Percentiles rank a stretch among this genome's conserved stretches.
Conservation (phyloP, 2,113 vertebrate species). For the Columba janthina region DNA sequence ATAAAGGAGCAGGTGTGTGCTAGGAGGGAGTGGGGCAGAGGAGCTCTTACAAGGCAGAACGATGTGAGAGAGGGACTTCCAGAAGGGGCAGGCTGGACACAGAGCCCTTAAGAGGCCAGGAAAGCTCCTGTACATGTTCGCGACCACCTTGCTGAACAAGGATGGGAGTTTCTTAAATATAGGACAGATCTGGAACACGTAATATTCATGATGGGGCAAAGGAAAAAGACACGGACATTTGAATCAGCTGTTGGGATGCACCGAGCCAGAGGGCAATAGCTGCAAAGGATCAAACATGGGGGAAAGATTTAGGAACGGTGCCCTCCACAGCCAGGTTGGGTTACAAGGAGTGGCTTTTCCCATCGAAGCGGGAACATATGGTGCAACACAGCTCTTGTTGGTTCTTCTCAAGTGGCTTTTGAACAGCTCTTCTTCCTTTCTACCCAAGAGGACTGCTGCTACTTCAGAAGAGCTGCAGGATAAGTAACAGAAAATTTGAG, state of each 20-base stretch:
- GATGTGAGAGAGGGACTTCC: background rate
- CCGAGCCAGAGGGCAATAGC: background rate
- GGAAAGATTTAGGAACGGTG: background rate
- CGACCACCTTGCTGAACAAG: background rate
- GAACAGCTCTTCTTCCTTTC: background rate
- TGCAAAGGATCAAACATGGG: background rate
- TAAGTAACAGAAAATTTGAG: background rate
- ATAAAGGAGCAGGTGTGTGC: constrained; percentile 31
- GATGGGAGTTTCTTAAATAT: background rate
- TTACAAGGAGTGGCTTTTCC: background rate
- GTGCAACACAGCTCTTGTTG: background rate
- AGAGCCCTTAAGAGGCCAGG: background rate
- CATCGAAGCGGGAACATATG: fast-evolving
- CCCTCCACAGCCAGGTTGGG: background rate
- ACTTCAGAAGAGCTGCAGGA: background rate
- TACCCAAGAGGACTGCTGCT: background rate
- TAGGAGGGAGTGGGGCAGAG: background rate
- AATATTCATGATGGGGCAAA: fast-evolving
- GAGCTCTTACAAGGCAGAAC: background rate
- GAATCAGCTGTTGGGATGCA: background rate
- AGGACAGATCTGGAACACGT: background rate
- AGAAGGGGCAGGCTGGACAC: background rate
- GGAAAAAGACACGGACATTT: background rate
- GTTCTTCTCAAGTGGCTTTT: background rate
- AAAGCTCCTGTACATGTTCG: background rate